Conservation (phyloP, 2,113 vertebrate genomes). For the Pterocles gutturalis region DNA sequence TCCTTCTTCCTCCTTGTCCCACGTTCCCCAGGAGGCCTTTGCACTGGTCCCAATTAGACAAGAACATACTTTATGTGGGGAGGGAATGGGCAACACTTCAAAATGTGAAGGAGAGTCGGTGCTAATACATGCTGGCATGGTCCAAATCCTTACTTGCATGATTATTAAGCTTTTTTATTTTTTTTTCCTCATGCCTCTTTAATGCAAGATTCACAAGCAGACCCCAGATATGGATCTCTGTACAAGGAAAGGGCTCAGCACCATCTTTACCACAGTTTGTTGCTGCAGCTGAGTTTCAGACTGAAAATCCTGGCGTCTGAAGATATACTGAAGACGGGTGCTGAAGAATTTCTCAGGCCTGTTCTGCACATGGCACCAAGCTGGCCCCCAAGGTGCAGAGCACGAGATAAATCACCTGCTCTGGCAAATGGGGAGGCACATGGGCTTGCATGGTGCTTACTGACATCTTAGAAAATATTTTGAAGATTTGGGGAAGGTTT, state of each 20-base stretch:
- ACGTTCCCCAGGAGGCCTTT: background rate
- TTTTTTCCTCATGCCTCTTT: background rate
- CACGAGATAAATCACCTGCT: fast-evolving
- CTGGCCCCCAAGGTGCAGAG: background rate
- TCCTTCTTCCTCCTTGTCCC: background rate
- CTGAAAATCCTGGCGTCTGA: background rate
- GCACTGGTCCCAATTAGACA: background rate
- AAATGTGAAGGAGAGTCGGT: background rate
- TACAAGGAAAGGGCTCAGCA: background rate
- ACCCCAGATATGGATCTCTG: fast-evolving
- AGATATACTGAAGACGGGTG: background rate
- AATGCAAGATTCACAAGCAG: background rate
- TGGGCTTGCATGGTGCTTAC: background rate
- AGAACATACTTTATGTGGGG: background rate
- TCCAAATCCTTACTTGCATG: background rate
- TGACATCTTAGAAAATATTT: background rate
- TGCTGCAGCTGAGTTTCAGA: background rate
- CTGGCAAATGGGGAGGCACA: background rate
- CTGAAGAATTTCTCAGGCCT: background rate
- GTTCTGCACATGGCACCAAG: background rate
- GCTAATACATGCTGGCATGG: background rate
- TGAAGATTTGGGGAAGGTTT: background rate
- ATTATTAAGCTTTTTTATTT: background rate
- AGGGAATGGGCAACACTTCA: background rate
- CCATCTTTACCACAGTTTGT: background rate